Evolutionary conservation across 2,888 invertebrate species (phyloP).

Genomic region (Trichogramma evanescens): DNA sequence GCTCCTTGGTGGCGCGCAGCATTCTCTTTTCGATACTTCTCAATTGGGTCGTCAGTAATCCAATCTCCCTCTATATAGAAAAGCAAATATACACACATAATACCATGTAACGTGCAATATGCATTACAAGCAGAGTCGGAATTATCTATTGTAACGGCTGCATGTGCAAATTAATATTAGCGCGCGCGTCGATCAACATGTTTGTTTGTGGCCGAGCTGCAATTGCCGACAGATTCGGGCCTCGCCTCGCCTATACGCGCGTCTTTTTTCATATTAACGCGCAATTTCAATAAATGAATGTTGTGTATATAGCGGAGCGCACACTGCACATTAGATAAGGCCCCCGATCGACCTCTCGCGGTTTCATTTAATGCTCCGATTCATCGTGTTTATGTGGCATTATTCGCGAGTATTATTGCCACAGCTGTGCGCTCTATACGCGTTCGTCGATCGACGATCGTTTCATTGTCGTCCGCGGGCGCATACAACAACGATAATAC

Average conservation of each 20-base stretch:
- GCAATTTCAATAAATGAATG: not conserved
- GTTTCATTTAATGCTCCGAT: not conserved
- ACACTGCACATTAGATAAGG: too few species aligned
- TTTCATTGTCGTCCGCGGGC: too few species aligned
- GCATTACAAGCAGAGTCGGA: not conserved
- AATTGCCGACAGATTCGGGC: not conserved
- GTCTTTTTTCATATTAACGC: not conserved
- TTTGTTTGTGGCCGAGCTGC: too few species aligned
- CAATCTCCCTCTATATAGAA: conserved; percentile 32
- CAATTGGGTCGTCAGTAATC: conserved; percentile 63
- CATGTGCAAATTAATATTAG: not conserved
- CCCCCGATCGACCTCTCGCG: not conserved
- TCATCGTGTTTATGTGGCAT: not conserved
- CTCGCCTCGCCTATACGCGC: not conserved
- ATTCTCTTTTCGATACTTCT: conserved; percentile 70
- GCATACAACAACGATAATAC: not conserved
- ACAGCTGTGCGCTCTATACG: not conserved
- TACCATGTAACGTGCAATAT: too few species aligned
- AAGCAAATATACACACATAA: too few species aligned
- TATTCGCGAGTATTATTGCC: not conserved
- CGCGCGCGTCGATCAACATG: not conserved
- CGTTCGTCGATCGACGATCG: not conserved
- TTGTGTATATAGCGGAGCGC: not conserved
- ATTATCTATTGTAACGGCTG: not conserved
- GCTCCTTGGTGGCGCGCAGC: conserved; percentile 70